These are phyloP conservation scores for Limnothrissa miodon DNA, from an alignment of 2,113 vertebrate species.

Conservation along the genomic window DNA sequence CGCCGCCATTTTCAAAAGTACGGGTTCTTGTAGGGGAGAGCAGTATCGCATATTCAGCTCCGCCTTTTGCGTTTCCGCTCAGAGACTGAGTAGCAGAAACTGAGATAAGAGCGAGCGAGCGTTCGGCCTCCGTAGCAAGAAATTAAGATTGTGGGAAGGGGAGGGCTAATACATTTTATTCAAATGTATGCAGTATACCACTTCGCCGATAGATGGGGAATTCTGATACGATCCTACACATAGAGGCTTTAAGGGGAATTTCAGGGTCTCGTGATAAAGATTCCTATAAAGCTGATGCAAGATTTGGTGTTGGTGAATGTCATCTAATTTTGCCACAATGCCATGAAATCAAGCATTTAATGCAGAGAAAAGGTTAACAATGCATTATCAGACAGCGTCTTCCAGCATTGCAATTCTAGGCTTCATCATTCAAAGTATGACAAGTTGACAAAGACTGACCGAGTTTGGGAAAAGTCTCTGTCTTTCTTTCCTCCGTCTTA, in stretches of 20 bases:
- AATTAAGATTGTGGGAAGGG: too few relatives aligned
- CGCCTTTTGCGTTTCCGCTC: too few relatives aligned
- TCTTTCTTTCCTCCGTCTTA: background rate
- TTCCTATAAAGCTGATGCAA: background rate
- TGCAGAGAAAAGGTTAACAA: background rate
- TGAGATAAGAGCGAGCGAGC: too few relatives aligned
- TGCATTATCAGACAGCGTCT: background rate
- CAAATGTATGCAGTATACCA: too few relatives aligned
- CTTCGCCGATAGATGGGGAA: too few relatives aligned
- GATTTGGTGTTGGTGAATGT: background rate
- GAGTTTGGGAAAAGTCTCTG: background rate
- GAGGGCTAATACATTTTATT: too few relatives aligned
- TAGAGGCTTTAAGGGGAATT: background rate
- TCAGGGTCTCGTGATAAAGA: background rate
- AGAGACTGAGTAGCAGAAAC: too few relatives aligned
- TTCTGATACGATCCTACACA: too few relatives aligned
- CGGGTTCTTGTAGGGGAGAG: too few relatives aligned
- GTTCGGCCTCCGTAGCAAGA: too few relatives aligned
- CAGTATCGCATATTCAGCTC: too few relatives aligned
- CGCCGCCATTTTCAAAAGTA: too few relatives aligned
- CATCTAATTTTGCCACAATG: background rate
- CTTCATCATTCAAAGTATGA: background rate
- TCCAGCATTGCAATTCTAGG: background rate
- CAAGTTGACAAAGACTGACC: background rate
- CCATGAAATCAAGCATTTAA: background rate